phyloP scores from a whole-genome alignment of 2,888 invertebrate species.

The Mongoloraphidia duomilia region DNA sequence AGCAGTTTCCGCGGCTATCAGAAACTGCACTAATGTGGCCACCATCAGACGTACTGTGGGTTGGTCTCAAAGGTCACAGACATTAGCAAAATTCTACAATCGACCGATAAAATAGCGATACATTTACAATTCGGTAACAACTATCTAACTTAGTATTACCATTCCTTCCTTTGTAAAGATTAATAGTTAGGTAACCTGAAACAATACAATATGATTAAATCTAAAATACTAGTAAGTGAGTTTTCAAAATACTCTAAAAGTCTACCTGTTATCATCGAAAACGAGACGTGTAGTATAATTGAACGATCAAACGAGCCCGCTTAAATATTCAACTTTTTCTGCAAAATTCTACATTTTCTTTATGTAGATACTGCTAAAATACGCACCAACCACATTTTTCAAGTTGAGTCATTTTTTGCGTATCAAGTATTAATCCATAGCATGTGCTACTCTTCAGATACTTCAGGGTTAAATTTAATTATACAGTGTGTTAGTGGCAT shows the following conservation, averaged over 20 bases:
- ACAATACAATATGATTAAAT: no score
- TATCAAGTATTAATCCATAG: no score
- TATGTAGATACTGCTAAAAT: no score
- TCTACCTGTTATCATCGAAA: background rate
- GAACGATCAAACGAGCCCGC: background rate
- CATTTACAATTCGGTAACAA: background rate
- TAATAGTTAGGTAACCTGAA: no score
- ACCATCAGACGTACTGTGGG: background rate
- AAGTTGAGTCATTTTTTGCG: no score
- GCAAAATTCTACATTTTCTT: no score
- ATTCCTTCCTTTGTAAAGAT: background rate
- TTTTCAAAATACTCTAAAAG: background rate
- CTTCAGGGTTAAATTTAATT: no score
- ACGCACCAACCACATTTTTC: no score
- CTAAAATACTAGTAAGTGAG: background rate
- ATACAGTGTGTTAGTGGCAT: no score
- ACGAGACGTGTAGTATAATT: background rate
- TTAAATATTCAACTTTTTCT: background rate
- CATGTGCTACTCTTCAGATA: no score
- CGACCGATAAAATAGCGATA: background rate
- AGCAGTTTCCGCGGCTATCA: background rate
- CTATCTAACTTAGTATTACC: background rate
- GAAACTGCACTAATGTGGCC: background rate
- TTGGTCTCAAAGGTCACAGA: background rate
- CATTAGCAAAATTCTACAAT: background rate